These are phyloP conservation scores for Eutrigla gurnardus DNA, from an alignment of 2,797 vertebrate species.

Conservation along the genomic window DNA sequence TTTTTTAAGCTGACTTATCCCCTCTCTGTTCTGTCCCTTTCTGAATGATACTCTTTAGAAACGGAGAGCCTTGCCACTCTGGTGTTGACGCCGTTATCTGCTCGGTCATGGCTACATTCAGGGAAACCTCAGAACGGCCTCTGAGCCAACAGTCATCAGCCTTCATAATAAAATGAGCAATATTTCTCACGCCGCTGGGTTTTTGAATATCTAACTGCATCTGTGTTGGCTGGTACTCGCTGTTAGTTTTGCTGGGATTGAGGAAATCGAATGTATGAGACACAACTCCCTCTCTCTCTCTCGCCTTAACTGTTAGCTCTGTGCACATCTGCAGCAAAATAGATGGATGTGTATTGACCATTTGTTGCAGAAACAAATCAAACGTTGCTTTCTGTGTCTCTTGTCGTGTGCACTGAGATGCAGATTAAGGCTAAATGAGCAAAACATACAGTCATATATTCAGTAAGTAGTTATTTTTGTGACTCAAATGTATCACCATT, in stretches of 20 bases:
- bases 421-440: conserved; percentile 36
- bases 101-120: conserved; percentile 40
- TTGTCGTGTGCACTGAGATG: neutral
- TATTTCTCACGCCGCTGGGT: conserved; percentile 7
- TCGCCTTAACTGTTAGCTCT: neutral
- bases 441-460: conserved; percentile 26
- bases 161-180: conserved; percentile 53
- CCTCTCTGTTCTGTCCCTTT: conserved; percentile 22
- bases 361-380: conserved; percentile 37
- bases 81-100: conserved; percentile 23
- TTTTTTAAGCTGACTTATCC: conserved; percentile 24
- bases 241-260: conserved; percentile 30
- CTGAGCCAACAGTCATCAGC: conserved; percentile 43
- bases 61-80: conserved; percentile 37
- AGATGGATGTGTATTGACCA: conserved; percentile 26
- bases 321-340: conserved; percentile 15
- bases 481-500: conserved; percentile 49
- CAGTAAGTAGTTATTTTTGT: conserved; percentile 41
- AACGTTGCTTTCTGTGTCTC: conserved; percentile 26
- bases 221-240: conserved; percentile 19
- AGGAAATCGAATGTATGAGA: conserved; percentile 30
- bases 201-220: conserved; percentile 40
- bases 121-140: conserved; percentile 31
- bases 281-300: conserved; percentile 1
- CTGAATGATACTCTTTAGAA: conserved; percentile 16